Base-by-base conservation (phyloP, 2,113 vertebrate genomes). In the Aix galericulata region DNA sequence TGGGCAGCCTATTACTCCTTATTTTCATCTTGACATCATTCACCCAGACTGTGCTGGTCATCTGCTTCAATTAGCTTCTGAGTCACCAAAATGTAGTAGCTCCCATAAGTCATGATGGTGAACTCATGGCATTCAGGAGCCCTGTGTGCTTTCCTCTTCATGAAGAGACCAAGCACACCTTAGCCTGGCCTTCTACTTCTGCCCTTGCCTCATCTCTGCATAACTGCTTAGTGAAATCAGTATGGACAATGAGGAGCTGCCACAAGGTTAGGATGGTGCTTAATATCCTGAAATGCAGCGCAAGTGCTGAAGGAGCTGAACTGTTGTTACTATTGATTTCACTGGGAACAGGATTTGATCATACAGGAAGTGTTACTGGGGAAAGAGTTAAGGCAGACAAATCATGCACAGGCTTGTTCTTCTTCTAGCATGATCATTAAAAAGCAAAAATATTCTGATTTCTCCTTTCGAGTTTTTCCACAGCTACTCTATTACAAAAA, bases 101-200 rank as follows among this genome's bases (percentile, higher is more conserved):
- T 75, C n/a, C 40, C 1, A 0, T 21, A 55, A 55, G 21, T 34
- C 42, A 26, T 1, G 1, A 59, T 0, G 8, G 31, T 14, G 44
- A 88, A 75, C 12, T 62, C 4, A 1, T 0, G 1, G 44, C 6
- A 4, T 26, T 36, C 42, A 34, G 38, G 8, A 78, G 27, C 11
- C 53, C 21, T 14, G 2, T 17, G 10, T 44, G 55, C 4, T 18
- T n/a, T 62, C 27, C 38, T 62, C 10, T 1, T 2, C 20, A 6
- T 1, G 9, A 73, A 66, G 55, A 46, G 84, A 67, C 20, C 14
- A 48, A 79, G 69, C 4, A 79, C 40, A 46, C 5, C 67, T 79
- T 52, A 29, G 60, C 25, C 25, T 38, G 62, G 32, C 14, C 53
- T 86, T 91, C 59, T 20, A 40, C 13, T 17, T n/a, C 21, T n/a